A percentile compares a stretch with the other conserved stretches of the same genome.
Conservation (phyloP, 2,113 vertebrate genomes). For the Ailuropoda melanoleuca region DNA sequence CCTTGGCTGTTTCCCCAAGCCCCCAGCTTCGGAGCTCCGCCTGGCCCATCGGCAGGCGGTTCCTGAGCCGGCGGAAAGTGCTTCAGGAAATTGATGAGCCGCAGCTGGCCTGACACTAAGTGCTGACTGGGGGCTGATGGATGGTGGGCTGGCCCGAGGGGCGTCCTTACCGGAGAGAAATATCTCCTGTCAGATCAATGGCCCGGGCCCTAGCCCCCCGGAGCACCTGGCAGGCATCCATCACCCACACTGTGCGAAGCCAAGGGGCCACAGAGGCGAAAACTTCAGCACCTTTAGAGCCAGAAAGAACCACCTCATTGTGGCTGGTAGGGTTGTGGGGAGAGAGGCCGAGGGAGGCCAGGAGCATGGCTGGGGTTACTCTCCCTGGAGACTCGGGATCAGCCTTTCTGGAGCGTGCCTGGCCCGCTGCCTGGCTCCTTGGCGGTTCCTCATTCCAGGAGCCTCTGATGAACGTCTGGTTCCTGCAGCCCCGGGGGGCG, state of each 20-base stretch:
- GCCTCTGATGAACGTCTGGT: background rate
- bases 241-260: constrained; percentile 45
- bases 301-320: constrained; percentile 20
- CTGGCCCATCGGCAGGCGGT: constrained; percentile 6
- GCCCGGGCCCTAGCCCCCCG: background rate
- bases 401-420: constrained; percentile 23
- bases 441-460: background rate
- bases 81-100: constrained; percentile 71
- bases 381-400: background rate
- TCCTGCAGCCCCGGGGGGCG: background rate
- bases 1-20: background rate
- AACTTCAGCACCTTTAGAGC: constrained; percentile 22
- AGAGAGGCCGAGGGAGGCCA: background rate
- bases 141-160: constrained; percentile 50
- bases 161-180: constrained; percentile 55
- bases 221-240: constrained; percentile 63
- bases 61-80: constrained; percentile 59
- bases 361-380: background rate
- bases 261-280: background rate
- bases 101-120: constrained; percentile 66
- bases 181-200: constrained; percentile 51
- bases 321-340: background rate
- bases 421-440: background rate
- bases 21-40: constrained; percentile 37
- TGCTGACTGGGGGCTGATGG: constrained; percentile 68